Percentiles rank a stretch among this genome's conserved stretches.
These are phyloP conservation scores for Leptocoma aspasia DNA, from an alignment of 2,113 vertebrate species.

Conservation along the genomic window DNA sequence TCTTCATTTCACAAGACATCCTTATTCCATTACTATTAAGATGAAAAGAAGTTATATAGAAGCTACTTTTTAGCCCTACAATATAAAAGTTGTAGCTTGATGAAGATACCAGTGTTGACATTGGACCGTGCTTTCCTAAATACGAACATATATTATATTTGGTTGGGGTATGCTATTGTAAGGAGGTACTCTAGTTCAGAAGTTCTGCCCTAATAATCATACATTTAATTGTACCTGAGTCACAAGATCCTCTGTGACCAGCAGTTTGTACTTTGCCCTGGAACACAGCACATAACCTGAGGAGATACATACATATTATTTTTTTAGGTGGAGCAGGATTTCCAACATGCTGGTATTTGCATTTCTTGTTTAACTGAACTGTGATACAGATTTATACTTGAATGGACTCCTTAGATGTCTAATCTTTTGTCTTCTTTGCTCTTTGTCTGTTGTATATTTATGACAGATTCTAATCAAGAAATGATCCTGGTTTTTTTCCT, in stretches of 20 bases:
- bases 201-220: neutral
- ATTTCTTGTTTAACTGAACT: slow-evolving; percentile 20
- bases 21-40: neutral
- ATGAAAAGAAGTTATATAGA: neutral
- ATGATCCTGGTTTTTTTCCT: neutral
- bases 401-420: neutral
- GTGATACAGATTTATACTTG: neutral
- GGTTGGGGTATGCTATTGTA: neutral
- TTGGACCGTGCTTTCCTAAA: neutral
- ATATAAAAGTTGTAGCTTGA: neutral
- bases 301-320: slow-evolving; percentile 2
- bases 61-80: neutral
- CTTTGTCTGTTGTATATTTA: neutral
- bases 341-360: slow-evolving; percentile 12
- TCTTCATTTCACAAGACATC: neutral
- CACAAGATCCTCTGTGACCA: neutral
- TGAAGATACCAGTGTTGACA: neutral
- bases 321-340: slow-evolving; percentile 53
- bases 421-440: neutral
- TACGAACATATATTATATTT: neutral
- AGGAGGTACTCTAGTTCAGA: neutral
- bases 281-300: neutral
- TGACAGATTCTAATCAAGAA: neutral
- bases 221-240: neutral
- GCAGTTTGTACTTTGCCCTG: neutral